Base-by-base conservation (phyloP, 1,140 invertebrate species). In the Drosophila sulfurigaster region DNA sequence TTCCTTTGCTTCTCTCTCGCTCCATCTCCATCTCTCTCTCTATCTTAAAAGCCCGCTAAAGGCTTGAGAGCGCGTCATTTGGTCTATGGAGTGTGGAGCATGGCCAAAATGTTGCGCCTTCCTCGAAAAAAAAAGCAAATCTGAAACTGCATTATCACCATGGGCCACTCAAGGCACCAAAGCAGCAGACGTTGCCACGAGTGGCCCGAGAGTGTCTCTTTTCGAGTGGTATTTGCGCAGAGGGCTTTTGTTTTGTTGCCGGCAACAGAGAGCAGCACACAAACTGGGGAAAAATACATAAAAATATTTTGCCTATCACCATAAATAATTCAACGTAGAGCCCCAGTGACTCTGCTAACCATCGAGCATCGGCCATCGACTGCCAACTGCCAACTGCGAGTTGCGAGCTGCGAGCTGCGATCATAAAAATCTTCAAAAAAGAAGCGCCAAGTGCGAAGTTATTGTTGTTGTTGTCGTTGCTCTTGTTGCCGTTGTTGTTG, bases 221-320 rank as follows among this genome's bases (percentile, higher is more conserved):
- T 79, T 89, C 64, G 81, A 83, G 83, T 89, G 78, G 60, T 83
- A 77, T 75, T 87, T 82, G 60, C 69, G 71, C 59, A 68, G 68
- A 75, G 70, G 64, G 64, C 71, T 89, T 89, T 89, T 85, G 75
- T 89, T 82, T 83, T 89, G 54, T 79, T 82, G 85, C 85, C 85
- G 82, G 76, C 82, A 60, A 52, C 51, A 32, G 20, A 46, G 5
- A 48, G 2, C 7, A 64, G 69, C 71, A 87, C 11, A 13, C 6
- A 30, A 56, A 30, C 11, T 38, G 35, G 7, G 25, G 51, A 70
- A 70, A 68, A 68, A 76, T 71, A 83, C 71, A 88, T 75, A 88
- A 88, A 88, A 83, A 70, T 81, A 89, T 88, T 88, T 89, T 89
- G 85, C 85, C 85, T 89, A 89, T 89, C 85, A 89, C 85, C 85